Conservation (phyloP, 2,113 vertebrate species). For the Falco punctatus region DNA sequence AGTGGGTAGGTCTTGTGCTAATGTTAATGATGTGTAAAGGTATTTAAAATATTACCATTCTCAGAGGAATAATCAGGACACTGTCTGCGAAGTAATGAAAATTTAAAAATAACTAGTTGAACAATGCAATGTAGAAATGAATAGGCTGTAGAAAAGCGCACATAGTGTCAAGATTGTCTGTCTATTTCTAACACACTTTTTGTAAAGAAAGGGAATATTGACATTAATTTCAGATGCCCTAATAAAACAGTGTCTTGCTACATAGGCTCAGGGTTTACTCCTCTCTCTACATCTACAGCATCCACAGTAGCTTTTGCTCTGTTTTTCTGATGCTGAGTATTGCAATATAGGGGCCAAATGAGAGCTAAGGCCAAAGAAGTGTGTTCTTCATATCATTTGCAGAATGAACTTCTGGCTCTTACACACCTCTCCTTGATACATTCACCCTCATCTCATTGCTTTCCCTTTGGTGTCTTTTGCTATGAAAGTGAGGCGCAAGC, state of each 20-base stretch:
- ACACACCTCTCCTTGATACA: neutral
- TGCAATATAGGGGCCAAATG: neutral
- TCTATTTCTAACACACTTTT: neutral
- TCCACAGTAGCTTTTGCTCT: neutral
- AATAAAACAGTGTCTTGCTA: neutral
- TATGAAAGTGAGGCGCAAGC: neutral
- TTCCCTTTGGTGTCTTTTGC: neutral
- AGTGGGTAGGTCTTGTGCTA: neutral
- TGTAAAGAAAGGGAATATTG: neutral
- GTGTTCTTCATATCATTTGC: neutral
- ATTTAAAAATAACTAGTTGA: conserved; percentile 48
- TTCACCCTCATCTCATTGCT: neutral
- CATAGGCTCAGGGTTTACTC: neutral
- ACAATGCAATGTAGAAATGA: conserved; percentile 23
- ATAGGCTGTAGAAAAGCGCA: conserved; percentile 1
- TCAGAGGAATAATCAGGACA: conserved; percentile 39
- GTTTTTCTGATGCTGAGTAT: neutral
- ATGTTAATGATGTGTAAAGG: neutral
- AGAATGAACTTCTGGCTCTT: neutral
- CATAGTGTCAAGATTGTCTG: neutral
- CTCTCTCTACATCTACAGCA: neutral
- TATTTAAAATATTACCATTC: neutral
- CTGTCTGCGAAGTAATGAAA: neutral
- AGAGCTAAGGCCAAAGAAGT: neutral
- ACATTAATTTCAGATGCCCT: neutral